Base-by-base conservation (phyloP, 2,113 vertebrate genomes). In the Struthio camelus region DNA sequence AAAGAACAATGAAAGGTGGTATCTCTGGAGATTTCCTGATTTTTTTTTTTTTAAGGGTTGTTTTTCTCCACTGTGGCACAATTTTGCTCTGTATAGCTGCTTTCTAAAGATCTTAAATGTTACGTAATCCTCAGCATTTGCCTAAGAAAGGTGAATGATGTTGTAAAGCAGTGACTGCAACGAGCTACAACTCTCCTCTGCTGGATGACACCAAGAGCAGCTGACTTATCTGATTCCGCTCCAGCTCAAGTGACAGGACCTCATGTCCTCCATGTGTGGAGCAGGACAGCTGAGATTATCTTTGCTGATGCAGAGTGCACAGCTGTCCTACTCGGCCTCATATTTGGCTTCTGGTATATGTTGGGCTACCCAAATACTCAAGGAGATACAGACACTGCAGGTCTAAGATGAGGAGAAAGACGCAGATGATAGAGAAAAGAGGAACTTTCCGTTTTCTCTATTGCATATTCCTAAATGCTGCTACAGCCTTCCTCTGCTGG, bases 71-170 rank as follows among this genome's bases (percentile, higher is more conserved):
- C 12, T 30, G 22, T 36, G 25, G 71, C 44, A 90, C 8, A 40
- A 14, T 53, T 93, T 86, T 50, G 14, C 62, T 75, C 40, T 73
- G 13, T 28, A 25, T 10, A 76, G 23, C n/a, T 73, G 51, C 34
- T 80, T 85, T 75, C 50, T 54, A 66, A 59, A 50, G 12, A 78
- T 36, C 40, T 78, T 50, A 51, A 65, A 34, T 2, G 8, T 19
- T 62, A 84, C 32, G 8, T 77, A 76, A 58, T 24, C 24, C 54
- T 80, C 64, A 64, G n/a, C 24, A 24, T 18, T 80, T 38, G 34
- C 0, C 0, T 20, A 66, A n/a, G 59, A 82, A 24, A 62, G 8
- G 32, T 11, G 14, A 89, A 24, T 14, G 42, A 61, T 51, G 46
- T 3, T 58, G 42, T 17, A 40, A 61, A 72, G 53, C 53, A 72